Conservation (phyloP, 2,113 vertebrate species). For the Podilymbus podiceps region DNA sequence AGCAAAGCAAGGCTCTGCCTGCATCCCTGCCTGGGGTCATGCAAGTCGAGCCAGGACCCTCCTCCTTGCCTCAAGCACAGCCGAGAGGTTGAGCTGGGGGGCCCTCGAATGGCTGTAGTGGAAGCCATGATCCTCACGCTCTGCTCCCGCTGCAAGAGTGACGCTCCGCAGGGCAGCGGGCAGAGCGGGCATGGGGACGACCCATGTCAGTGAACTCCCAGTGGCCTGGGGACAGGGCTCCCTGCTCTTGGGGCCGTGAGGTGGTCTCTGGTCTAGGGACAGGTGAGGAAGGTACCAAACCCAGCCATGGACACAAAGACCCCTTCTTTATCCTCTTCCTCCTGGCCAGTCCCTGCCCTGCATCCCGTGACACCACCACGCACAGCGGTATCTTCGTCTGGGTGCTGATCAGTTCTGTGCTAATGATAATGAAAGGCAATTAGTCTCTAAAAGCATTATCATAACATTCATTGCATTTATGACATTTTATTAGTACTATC, state of each 20-base stretch:
- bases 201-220: fast-evolving
- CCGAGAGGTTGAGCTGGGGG: background rate
- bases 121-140: fast-evolving
- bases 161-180: fast-evolving
- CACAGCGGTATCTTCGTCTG: background rate
- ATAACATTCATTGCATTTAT: background rate
- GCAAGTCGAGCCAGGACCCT: fast-evolving
- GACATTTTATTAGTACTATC: conserved; percentile 23
- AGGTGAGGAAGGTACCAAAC: background rate
- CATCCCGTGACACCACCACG: background rate
- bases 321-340: background rate
- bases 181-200: background rate
- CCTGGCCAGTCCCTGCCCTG: background rate
- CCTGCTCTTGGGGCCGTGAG: fast-evolving
- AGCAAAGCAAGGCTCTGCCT: background rate
- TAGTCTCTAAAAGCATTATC: conserved; percentile 30
- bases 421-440: conserved; percentile 51
- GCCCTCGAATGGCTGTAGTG: fast-evolving
- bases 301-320: background rate
- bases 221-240: background rate
- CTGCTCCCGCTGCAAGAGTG: background rate
- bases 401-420: background rate
- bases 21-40: background rate
- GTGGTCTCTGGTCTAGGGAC: background rate
- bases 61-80: background rate